phyloP scores from a whole-genome alignment of 2,888 invertebrate genomes.

The Drosophila parthenogenetica region DNA sequence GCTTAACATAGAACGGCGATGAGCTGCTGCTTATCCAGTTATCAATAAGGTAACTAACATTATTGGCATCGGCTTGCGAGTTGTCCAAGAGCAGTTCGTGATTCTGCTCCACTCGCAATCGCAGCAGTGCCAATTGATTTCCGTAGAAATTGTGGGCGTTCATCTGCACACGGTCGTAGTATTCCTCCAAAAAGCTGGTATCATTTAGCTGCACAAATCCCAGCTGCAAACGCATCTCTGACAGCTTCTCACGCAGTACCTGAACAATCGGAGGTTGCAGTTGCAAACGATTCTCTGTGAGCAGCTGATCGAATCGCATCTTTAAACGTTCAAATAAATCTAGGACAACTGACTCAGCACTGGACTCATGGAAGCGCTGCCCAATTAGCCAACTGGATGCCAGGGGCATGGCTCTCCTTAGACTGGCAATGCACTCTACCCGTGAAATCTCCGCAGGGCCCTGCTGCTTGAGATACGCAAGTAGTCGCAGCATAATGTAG shows the following conservation, averaged over 20 bases:
- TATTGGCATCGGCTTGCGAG: slow-evolving; percentile 33
- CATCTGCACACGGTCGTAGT: slow-evolving; percentile 69
- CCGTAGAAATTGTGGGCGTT: slow-evolving; percentile 76
- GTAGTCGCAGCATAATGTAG: slow-evolving; percentile 81
- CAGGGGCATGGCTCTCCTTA: slow-evolving; percentile 82
- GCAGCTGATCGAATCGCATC: slow-evolving; percentile 66
- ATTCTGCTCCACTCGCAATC: slow-evolving; percentile 67
- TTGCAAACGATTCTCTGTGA: slow-evolving; percentile 76
- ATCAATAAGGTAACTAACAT: slow-evolving; percentile 64
- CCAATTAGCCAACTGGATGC: slow-evolving; percentile 81
- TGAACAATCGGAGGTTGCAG: slow-evolving; percentile 70
- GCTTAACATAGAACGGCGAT: slow-evolving; percentile 81
- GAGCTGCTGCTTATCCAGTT: slow-evolving; percentile 77
- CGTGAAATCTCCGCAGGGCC: slow-evolving; percentile 80
- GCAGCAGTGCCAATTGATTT: slow-evolving; percentile 78
- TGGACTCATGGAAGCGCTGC: slow-evolving; percentile 67
- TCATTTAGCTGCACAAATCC: slow-evolving; percentile 78
- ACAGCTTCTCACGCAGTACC: slow-evolving; percentile 73
- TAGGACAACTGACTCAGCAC: slow-evolving; percentile 61
- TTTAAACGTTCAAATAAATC: slow-evolving; percentile 73
- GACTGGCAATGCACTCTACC: slow-evolving; percentile 76
- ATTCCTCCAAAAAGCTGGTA: slow-evolving; percentile 66
- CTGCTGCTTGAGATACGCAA: slow-evolving; percentile 76
- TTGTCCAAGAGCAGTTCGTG: slow-evolving; percentile 55
- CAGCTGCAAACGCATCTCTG: slow-evolving; percentile 77